Conservation (phyloP, 2,888 invertebrate species). For the Carabus problematicus region DNA sequence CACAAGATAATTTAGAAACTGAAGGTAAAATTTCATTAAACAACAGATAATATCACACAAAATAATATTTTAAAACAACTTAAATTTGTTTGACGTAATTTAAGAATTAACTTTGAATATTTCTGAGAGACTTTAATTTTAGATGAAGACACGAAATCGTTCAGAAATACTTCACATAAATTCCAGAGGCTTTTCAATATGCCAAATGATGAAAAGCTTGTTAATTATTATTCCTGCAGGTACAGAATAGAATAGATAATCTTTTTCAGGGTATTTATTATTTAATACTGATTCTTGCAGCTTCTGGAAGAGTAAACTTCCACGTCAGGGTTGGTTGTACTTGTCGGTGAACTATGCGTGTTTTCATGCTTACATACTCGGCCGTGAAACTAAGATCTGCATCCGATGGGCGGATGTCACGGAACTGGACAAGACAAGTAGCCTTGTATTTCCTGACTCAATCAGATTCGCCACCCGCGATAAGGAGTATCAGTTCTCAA, state of each 20-base stretch:
- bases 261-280: neutral
- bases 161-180: constrained; percentile 79
- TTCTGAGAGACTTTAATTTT: constrained; percentile 53
- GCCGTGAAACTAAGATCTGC: constrained; percentile 86
- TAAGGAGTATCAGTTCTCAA: constrained; percentile 87
- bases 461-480: constrained; percentile 87
- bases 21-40: constrained; percentile 59
- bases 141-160: constrained; percentile 86
- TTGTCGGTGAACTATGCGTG: constrained; percentile 96
- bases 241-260: constrained; percentile 58
- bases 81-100: constrained; percentile 32
- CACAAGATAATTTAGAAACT: constrained; percentile 66
- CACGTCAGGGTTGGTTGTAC: constrained; percentile 96
- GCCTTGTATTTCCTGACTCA: constrained; percentile 82
- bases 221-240: constrained; percentile 95
- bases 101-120: constrained; percentile 15
- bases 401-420: constrained; percentile 92
- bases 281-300: constrained; percentile 60
- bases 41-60: neutral
- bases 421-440: constrained; percentile 78
- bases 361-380: constrained; percentile 94
- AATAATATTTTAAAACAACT: neutral
- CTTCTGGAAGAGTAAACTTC: constrained; percentile 91
- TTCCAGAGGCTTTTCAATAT: constrained; percentile 90
- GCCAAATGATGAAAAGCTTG: constrained; percentile 93